phyloP scores from a whole-genome alignment of 1,140 invertebrate genomes.

The Aricia agestis region DNA sequence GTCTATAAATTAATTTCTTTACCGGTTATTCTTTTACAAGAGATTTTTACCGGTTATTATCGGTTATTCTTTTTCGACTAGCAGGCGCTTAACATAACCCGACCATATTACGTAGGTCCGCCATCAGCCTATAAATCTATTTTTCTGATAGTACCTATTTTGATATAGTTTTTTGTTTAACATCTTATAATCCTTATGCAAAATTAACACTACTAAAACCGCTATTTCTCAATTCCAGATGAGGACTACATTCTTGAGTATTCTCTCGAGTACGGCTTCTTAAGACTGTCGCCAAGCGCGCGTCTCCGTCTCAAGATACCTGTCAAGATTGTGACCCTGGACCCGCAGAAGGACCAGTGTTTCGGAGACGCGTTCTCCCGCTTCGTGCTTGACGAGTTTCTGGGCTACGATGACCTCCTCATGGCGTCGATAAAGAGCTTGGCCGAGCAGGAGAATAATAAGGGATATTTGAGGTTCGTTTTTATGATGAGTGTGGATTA shows the following conservation, averaged over 20 bases:
- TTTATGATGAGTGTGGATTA: too few relatives aligned
- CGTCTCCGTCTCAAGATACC: slow-evolving; percentile 92
- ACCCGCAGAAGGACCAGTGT: slow-evolving; percentile 91
- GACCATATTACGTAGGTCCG: too few relatives aligned
- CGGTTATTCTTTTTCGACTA: too few relatives aligned
- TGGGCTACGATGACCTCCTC: slow-evolving; percentile 97
- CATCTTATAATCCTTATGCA: too few relatives aligned
- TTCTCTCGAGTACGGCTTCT: slow-evolving; percentile 96
- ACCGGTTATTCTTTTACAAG: too few relatives aligned
- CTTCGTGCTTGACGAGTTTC: slow-evolving; percentile 92
- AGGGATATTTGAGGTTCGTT: slow-evolving; percentile 89
- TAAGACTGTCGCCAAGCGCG: slow-evolving; percentile 91
- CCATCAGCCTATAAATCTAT: too few relatives aligned
- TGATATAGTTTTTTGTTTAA: too few relatives aligned
- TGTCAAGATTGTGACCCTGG: slow-evolving; percentile 93
- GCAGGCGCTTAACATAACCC: too few relatives aligned
- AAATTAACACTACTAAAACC: too few relatives aligned
- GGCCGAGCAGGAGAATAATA: slow-evolving; percentile 97
- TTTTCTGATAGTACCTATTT: too few relatives aligned
- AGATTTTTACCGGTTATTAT: too few relatives aligned
- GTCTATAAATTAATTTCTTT: too few relatives aligned
- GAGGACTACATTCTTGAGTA: slow-evolving; percentile 99
- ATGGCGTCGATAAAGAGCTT: slow-evolving; percentile 97
- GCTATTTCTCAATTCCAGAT: slow-evolving; percentile 77
- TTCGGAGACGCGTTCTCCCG: slow-evolving; percentile 95